phyloP scores from a whole-genome alignment of 2,797 vertebrate species.

The Rhinophrynus dorsalis region DNA sequence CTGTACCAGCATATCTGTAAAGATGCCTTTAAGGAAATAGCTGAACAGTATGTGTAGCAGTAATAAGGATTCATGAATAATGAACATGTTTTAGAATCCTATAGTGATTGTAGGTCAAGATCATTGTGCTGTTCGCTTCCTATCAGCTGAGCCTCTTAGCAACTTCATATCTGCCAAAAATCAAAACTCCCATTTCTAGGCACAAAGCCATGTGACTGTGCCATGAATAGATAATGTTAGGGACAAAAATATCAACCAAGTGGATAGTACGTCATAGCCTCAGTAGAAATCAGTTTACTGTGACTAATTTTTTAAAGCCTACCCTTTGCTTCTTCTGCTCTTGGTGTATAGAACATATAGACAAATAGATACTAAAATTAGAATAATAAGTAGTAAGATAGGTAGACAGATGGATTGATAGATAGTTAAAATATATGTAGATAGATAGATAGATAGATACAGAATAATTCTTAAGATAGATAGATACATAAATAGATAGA shows the following conservation, averaged over 20 bases:
- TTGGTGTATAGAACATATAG: too few relatives aligned
- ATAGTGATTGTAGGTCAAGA: neutral
- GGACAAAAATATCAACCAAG: slow-evolving; percentile 20
- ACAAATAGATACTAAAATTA: neutral
- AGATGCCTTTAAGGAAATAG: neutral
- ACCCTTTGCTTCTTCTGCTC: too few relatives aligned
- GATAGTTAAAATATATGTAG: neutral
- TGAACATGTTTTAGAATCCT: neutral
- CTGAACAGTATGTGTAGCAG: neutral
- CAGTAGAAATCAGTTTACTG: neutral
- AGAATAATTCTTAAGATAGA: too few relatives aligned
- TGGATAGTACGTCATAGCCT: neutral
- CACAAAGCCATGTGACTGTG: slow-evolving; percentile 1
- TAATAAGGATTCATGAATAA: slow-evolving; percentile 3
- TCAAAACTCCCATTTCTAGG: slow-evolving; percentile 31
- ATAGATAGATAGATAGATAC: neutral
- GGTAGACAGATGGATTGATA: neutral
- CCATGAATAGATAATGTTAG: slow-evolving; percentile 30
- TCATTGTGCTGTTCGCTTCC: neutral
- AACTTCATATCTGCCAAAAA: slow-evolving; percentile 15
- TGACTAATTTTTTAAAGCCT: neutral
- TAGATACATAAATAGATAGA: neutral
- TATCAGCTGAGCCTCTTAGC: neutral
- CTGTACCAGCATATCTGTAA: too few relatives aligned
- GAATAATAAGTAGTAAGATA: neutral